Percentiles rank a stretch among this genome's conserved stretches.
Evolutionary conservation across 2,797 vertebrate genomes (phyloP).

Genomic region (Sebastolobus alascanus): DNA sequence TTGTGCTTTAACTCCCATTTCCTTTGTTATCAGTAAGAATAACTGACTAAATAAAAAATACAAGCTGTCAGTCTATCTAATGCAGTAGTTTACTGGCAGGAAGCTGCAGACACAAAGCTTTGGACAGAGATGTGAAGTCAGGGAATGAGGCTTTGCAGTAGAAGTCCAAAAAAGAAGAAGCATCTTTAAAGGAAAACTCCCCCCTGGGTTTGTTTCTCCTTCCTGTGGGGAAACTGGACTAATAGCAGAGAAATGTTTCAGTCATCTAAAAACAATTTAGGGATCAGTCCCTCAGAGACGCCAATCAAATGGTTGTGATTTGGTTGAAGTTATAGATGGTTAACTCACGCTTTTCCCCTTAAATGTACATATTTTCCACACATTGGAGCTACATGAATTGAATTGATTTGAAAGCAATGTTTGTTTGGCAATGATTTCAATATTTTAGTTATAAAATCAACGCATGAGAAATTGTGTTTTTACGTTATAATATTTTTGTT

Average conservation of each 20-base stretch:
- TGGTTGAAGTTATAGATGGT: neutral
- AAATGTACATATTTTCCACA: neutral
- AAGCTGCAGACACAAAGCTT: conserved; percentile 95
- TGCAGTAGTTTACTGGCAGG: conserved; percentile 93
- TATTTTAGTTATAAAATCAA: too few species aligned
- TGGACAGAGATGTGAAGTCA: conserved; percentile 87
- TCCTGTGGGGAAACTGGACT: neutral
- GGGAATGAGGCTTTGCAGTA: conserved; percentile 85
- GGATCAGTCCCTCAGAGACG: neutral
- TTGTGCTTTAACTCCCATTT: conserved; percentile 99
- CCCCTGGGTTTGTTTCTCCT: neutral
- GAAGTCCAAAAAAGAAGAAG: conserved; percentile 62
- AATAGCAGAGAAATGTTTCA: neutral
- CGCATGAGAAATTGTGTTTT: too few species aligned
- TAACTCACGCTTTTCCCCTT: neutral
- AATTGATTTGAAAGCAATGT: too few species aligned
- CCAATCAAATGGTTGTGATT: neutral
- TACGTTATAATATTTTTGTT: too few species aligned
- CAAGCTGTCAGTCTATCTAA: conserved; percentile 95
- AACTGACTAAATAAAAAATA: conserved; percentile 89
- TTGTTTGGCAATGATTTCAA: too few species aligned
- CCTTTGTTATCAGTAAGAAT: conserved; percentile 93
- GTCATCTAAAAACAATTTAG: neutral
- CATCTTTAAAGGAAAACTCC: conserved; percentile 69
- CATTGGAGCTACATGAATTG: neutral